These are phyloP conservation scores for Anastrepha obliqua DNA, from an alignment of 1,140 invertebrate species.

Conservation along the genomic window DNA sequence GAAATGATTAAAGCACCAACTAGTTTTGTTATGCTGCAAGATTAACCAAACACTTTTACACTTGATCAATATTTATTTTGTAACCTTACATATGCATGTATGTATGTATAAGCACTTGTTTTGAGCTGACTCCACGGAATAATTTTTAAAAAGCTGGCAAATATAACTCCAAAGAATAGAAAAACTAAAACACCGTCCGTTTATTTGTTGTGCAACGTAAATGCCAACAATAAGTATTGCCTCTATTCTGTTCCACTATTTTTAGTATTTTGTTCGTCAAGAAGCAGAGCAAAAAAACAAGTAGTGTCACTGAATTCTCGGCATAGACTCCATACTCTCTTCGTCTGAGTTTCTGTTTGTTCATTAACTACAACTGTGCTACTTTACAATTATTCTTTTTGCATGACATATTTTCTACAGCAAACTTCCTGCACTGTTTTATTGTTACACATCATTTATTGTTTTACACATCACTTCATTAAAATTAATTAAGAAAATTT, in stretches of 20 bases:
- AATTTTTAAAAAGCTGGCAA: background rate
- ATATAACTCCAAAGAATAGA: background rate
- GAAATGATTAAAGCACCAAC: background rate
- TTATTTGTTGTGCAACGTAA: background rate
- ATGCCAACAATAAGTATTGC: background rate
- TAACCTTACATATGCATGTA: background rate
- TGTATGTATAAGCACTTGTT: conserved; percentile 5
- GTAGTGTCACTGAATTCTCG: background rate
- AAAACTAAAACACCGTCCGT: background rate
- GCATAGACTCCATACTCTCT: background rate
- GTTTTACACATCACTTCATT: conserved; percentile 37
- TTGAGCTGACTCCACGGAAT: background rate
- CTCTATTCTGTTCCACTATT: background rate
- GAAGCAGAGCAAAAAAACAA: background rate
- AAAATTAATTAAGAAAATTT: conserved; percentile 34
- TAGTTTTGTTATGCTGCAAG: background rate
- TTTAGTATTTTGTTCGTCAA: background rate
- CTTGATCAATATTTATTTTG: background rate
- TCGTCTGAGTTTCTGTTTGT: background rate
- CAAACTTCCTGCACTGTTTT: background rate
- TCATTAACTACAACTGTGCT: background rate
- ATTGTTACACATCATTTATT: too few relatives aligned
- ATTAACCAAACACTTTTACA: background rate
- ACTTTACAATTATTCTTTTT: conserved; percentile 12
- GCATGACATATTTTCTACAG: background rate